These are phyloP conservation scores for Rafetus swinhoei DNA, from an alignment of 2,113 vertebrate species.

Conservation along the genomic window DNA sequence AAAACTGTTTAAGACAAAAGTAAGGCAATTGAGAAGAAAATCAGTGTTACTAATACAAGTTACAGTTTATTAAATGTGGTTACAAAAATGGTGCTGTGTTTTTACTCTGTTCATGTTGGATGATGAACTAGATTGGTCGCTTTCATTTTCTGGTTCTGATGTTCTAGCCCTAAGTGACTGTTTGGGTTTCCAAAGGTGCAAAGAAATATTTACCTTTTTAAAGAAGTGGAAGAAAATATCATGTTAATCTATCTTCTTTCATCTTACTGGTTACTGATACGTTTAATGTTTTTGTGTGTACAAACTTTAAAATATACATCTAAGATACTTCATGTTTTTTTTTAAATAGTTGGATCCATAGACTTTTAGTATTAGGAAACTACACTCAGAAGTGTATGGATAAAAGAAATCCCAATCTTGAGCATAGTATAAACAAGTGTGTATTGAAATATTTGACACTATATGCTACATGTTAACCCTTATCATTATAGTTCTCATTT, in stretches of 20 bases:
- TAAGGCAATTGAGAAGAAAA: background rate
- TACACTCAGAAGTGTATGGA: background rate
- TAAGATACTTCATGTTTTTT: background rate
- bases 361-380: background rate
- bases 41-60: background rate
- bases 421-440: background rate
- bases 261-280: too few species aligned
- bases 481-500: background rate
- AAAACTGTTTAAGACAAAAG: background rate
- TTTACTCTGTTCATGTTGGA: background rate
- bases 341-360: background rate
- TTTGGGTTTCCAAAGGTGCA: background rate
- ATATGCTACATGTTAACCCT: background rate
- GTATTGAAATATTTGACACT: background rate
- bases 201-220: background rate
- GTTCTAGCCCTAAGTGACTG: background rate
- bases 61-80: background rate
- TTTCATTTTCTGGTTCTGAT: background rate
- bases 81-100: background rate
- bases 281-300: too few species aligned
- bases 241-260: too few species aligned
- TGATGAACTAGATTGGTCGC: background rate
- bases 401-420: background rate
- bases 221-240: too few species aligned
- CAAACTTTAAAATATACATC: background rate